These are phyloP conservation scores for Patella pellucida DNA, from an alignment of 2,888 invertebrate genomes.

Conservation along the genomic window DNA sequence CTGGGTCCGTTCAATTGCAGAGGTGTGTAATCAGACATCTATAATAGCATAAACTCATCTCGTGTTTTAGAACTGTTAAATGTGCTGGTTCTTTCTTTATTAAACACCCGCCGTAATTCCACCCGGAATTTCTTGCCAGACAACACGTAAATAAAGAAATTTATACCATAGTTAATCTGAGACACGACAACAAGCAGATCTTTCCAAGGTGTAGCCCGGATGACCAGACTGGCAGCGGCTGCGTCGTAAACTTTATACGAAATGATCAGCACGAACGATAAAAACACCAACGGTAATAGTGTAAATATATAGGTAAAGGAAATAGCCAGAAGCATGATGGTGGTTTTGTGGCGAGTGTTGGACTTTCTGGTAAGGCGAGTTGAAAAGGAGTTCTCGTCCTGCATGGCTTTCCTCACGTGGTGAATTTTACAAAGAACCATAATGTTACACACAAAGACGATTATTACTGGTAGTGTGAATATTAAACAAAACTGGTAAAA, in stretches of 20 bases:
- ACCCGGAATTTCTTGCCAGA: constrained; percentile 53
- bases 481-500: constrained; percentile 59
- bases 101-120: constrained; percentile 40
- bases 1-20: too few relatives aligned
- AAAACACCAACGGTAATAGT: constrained; percentile 43
- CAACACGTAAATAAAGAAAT: constrained; percentile 59
- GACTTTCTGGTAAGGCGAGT: constrained; percentile 31
- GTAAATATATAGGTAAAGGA: constrained; percentile 51
- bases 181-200: constrained; percentile 43
- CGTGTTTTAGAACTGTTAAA: constrained; percentile 24
- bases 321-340: constrained; percentile 50
- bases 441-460: constrained; percentile 60
- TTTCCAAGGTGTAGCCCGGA: constrained; percentile 36
- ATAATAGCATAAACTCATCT: constrained; percentile 25
- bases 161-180: constrained; percentile 52
- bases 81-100: constrained; percentile 15
- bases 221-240: constrained; percentile 26
- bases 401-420: constrained; percentile 31
- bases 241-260: constrained; percentile 30
- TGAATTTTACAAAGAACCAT: constrained; percentile 57
- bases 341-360: constrained; percentile 46
- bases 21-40: neutral
- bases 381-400: constrained; percentile 35
- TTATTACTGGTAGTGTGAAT: constrained; percentile 56
- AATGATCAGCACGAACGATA: constrained; percentile 42